Base-by-base conservation (phyloP, 2,797 vertebrate genomes). In the Smutsia gigantea region DNA sequence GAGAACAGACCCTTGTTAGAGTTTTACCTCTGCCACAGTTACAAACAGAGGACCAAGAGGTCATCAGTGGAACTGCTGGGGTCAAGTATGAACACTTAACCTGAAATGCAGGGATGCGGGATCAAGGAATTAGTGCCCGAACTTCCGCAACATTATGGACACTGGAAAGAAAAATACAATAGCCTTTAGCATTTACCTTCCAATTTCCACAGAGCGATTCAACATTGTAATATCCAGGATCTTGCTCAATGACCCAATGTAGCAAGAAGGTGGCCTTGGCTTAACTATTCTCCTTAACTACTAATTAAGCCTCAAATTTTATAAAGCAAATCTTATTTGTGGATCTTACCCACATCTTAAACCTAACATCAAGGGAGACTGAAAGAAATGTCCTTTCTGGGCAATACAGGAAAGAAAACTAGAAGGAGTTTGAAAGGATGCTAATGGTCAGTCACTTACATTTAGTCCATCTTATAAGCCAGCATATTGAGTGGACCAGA, bases 61-160 rank as follows among this genome's bases (percentile, higher is more conserved):
- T 42, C 23, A 77, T 19, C 12, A 5, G 12, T 8, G 23, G 1
- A 1, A 83, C 39, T 68, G 29, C 21, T 53, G 9, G 6, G 27
- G 5, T 72, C 0, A 21, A 53, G 13, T 3, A 14, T 42, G 6
- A 17, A 75, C 0, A 1, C 11, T 25, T 39, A 53, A 61, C 1
- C 23, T 61, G 7, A 87, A 87, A 34, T 77, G 66, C n/a, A 63
- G 11, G 19, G 7, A 42, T 21, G 39, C 57, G 81, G 0, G 3
- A 49, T 66, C 29, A 68, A 15, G 23, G 31, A 46, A 57, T 74
- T 17, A 39, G 12, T 29, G 19, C 7, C 25, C 75, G 31, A 85
- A 84, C 1, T 53, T 77, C 42, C 34, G 69, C 55, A 53, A 83
- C 0, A 7, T 90, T 19, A 85, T 2, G 14, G 51, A 68, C 17